These are phyloP conservation scores for Montipora sp. DNA, from an alignment of 64 coral and sea anemone species.

Conservation along the genomic window DNA sequence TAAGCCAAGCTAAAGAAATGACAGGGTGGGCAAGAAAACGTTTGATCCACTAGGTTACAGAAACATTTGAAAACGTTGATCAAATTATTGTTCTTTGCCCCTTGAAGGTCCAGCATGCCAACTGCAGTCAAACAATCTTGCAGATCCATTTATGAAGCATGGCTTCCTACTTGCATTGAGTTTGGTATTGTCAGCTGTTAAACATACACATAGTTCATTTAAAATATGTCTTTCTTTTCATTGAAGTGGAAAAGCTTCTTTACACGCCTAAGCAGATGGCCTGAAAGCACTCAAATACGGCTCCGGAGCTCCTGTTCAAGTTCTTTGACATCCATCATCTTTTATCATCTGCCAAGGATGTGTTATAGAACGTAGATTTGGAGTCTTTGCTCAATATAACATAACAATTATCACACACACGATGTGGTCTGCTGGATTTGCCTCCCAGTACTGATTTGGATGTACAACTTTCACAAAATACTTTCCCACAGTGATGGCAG, in stretches of 20 bases:
- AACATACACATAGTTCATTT: neutral
- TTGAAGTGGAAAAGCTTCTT: neutral
- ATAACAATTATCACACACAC: conserved; percentile 79
- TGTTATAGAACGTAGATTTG: conserved; percentile 78
- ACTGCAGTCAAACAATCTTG: too few species aligned
- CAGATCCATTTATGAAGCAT: neutral
- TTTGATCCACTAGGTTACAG: too few species aligned
- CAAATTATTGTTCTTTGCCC: too few species aligned
- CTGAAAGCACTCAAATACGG: neutral
- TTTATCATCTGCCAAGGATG: conserved; percentile 69
- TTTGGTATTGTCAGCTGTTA: neutral
- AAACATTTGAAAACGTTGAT: too few species aligned
- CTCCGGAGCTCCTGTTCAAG: neutral
- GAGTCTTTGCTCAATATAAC: conserved; percentile 82
- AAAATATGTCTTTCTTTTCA: neutral
- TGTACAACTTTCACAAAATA: conserved; percentile 85
- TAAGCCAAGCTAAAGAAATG: too few species aligned
- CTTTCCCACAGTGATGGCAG: conserved; percentile 90
- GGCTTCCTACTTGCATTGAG: neutral
- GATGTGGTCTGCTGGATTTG: conserved; percentile 46
- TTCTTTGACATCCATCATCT: conserved; percentile 29
- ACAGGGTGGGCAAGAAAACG: too few species aligned
- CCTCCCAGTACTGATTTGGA: conserved; percentile 73
- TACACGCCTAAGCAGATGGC: neutral
- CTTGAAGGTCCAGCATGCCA: too few species aligned